Base-by-base conservation (phyloP, 1,140 invertebrate genomes). In the Cheumatopsyche charites region DNA sequence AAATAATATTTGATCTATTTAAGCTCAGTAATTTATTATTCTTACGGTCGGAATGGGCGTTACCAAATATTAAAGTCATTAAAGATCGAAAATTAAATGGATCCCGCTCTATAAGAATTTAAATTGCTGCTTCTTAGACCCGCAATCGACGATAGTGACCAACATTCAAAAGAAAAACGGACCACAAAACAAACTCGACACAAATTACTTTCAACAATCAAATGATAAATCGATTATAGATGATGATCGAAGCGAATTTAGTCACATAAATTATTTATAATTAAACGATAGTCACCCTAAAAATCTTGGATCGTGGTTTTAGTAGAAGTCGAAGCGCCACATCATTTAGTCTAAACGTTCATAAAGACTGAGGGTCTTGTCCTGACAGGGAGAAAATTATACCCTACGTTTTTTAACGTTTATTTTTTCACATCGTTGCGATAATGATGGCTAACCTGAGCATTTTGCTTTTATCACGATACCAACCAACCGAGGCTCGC, bases 41-140 rank as follows among this genome's bases (percentile, higher is more conserved):
- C 29, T 36, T 42, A 6, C 19, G 47, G 47, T 36, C 66, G 41
- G 23, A 6, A 62, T 67, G 71, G 72, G 72, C 72, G 72, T 73
- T 73, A 69, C 72, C 72, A 73, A 73, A 73, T 68, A 73, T 69
- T 69, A 43, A 45, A 69, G 66, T 73, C 72, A 73, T 73, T 73
- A 69, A 73, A 69, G 68, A 58, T 55, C 36, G 67, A 73, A 73
- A 73, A 73, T 69, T 69, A 73, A 73, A 73, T 65, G 61, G 72
- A 55, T 65, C 67, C n/a, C 43, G 61, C 55, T 43, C 21, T 45
- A 29, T 66, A 67, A 72, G 70, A 72, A 72, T 72, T 66, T 72
- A 72, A 72, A 72, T 72, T 72, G 42, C 62, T 36, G 29, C 29
- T 43, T 61, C 47, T 13, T 61, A 61, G 4, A 17, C 55, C 23